phyloP scores from a whole-genome alignment of 1,140 invertebrate genomes.

The Oryzaephilus surinamensis region DNA sequence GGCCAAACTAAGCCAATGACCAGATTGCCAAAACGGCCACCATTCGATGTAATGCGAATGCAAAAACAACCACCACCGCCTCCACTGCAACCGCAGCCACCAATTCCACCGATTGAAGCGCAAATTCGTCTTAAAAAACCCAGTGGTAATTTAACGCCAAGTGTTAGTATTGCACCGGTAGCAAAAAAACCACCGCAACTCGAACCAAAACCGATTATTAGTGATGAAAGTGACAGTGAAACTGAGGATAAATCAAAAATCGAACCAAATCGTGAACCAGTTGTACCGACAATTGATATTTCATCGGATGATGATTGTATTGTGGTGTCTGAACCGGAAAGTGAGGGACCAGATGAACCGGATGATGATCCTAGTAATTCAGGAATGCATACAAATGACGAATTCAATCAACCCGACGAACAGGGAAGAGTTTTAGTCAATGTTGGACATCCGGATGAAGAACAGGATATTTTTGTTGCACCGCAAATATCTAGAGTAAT shows the following conservation, averaged over 20 bases:
- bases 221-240: slow-evolving; percentile 26
- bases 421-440: slow-evolving; percentile 90
- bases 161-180: slow-evolving; percentile 45
- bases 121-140: slow-evolving; percentile 17
- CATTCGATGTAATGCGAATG: slow-evolving; percentile 36
- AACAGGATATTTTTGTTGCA: slow-evolving; percentile 88
- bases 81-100: slow-evolving; percentile 16
- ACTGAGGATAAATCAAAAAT: slow-evolving; percentile 25
- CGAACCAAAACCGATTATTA: slow-evolving; percentile 7
- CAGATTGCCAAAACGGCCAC: slow-evolving; percentile 31
- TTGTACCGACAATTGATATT: slow-evolving; percentile 57
- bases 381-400: slow-evolving; percentile 76
- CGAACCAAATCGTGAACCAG: slow-evolving; percentile 27
- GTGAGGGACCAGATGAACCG: slow-evolving; percentile 43
- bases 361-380: slow-evolving; percentile 51
- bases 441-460: slow-evolving; percentile 85
- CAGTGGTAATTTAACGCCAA: slow-evolving; percentile 39
- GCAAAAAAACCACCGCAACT: slow-evolving; percentile 19
- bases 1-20: slow-evolving; percentile 43
- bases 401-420: slow-evolving; percentile 85
- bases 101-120: slow-evolving; percentile 13
- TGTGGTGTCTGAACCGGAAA: slow-evolving; percentile 60
- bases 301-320: slow-evolving; percentile 70
- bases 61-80: slow-evolving; percentile 22
- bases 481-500: slow-evolving; percentile 86